phyloP scores from a whole-genome alignment of 2,113 vertebrate genomes.

The Salvelinus alpinus region DNA sequence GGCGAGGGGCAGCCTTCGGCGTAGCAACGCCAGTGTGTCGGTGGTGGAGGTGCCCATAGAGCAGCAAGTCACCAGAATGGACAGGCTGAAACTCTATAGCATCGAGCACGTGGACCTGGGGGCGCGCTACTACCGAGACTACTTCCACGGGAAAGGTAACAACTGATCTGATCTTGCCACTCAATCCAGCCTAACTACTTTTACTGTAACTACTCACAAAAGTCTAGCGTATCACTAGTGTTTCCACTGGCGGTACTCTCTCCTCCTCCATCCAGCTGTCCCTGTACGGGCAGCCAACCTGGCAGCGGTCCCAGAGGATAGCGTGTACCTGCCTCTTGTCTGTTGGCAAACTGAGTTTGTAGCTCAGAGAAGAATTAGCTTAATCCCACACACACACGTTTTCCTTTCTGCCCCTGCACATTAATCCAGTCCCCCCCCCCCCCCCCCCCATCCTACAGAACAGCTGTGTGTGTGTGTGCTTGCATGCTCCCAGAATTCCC shows the following conservation, averaged over 20 bases:
- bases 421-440: neutral
- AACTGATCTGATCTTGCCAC: neutral
- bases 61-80: constrained; percentile 73
- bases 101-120: constrained; percentile 91
- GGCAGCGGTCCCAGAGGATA: too few relatives aligned
- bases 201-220: too few relatives aligned
- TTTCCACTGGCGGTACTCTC: too few relatives aligned
- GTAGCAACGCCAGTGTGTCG: constrained; percentile 85
- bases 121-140: constrained; percentile 88
- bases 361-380: too few relatives aligned
- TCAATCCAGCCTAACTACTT: too few relatives aligned
- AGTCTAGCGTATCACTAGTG: too few relatives aligned
- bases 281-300: too few relatives aligned
- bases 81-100: constrained; percentile 79
- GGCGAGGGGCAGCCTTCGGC: constrained; percentile 57
- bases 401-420: neutral
- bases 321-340: too few relatives aligned
- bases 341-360: too few relatives aligned
- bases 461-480: neutral
- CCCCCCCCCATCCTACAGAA: neutral
- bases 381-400: too few relatives aligned
- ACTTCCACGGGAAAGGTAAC: constrained; percentile 84
- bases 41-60: constrained; percentile 84
- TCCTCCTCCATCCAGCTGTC: too few relatives aligned
- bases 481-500: neutral